Conservation (phyloP, 2,888 invertebrate genomes). For the Apodemia duryi region DNA sequence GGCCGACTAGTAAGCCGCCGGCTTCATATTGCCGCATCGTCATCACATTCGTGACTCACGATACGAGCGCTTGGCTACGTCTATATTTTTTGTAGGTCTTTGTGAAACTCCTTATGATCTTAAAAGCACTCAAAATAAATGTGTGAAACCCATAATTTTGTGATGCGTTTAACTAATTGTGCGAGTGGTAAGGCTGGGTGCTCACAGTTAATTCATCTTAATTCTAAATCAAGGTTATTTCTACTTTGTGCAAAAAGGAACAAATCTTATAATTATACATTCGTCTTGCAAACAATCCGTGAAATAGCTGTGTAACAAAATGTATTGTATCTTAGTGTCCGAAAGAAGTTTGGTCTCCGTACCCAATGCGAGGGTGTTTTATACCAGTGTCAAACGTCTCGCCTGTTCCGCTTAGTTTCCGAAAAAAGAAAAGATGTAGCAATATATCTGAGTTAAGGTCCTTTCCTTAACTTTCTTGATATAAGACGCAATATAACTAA, state of each 20-base stretch:
- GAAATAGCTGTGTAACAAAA: conserved; percentile 7
- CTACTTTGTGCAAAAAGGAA: not conserved
- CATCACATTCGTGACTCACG: no score
- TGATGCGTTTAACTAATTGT: no score
- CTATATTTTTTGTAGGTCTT: no score
- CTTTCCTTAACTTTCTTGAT: conserved; percentile 28
- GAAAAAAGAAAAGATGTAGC: conserved; percentile 32
- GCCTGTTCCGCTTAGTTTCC: conserved; percentile 31
- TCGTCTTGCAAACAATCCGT: conserved; percentile 11
- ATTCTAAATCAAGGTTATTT: not conserved
- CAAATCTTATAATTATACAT: conserved; percentile 3
- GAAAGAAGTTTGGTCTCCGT: conserved; percentile 17
- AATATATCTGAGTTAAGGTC: conserved; percentile 32
- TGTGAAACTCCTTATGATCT: no score
- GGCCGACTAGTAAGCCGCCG: no score
- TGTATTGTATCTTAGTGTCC: conserved; percentile 14
- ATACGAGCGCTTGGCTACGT: no score
- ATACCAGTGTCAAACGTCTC: conserved; percentile 48
- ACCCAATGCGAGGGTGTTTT: conserved; percentile 41
- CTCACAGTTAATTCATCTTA: not conserved
- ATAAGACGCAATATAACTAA: conserved; percentile 26
- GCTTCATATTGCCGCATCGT: no score
- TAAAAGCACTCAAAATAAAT: no score
- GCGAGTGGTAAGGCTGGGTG: not conserved
- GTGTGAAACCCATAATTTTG: no score